Conservation (phyloP, 2,113 vertebrate genomes). For the Heterocephalus glaber region DNA sequence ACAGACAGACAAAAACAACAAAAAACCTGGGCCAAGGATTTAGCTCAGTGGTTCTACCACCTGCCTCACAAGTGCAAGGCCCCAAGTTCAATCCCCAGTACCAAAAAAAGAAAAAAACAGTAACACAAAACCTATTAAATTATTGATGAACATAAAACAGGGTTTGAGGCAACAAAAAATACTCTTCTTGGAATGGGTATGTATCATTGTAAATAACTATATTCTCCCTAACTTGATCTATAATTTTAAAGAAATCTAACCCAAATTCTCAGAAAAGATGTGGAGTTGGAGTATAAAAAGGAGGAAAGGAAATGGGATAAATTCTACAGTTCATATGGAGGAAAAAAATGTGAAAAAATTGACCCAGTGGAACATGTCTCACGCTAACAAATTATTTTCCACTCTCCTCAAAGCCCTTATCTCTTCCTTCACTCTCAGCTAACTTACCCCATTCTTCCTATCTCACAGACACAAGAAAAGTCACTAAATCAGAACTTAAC, state of each 20-base stretch:
- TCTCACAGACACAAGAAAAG: background rate
- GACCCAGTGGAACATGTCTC: background rate
- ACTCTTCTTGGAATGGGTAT: background rate
- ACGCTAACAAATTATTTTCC: background rate
- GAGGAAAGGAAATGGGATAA: background rate
- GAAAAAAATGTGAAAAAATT: background rate
- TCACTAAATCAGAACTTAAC: background rate
- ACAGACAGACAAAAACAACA: too few relatives aligned
- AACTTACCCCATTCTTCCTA: background rate
- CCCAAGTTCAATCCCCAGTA: too few relatives aligned
- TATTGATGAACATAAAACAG: background rate
- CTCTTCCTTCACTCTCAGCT: background rate
- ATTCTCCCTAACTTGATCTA: background rate
- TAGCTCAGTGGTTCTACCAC: too few relatives aligned
- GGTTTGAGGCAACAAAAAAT: background rate
- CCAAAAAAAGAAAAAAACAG: background rate
- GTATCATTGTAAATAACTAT: background rate
- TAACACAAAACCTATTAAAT: background rate
- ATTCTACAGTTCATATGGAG: background rate
- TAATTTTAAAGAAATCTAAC: slow-evolving; percentile 37
- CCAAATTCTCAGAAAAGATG: background rate
- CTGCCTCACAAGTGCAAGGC: too few relatives aligned
- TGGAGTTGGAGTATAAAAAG: background rate
- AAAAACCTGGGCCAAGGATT: too few relatives aligned
- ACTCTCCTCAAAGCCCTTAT: background rate